Base-by-base conservation (phyloP, 2,797 vertebrate species). In the Synanceia verrucosa region DNA sequence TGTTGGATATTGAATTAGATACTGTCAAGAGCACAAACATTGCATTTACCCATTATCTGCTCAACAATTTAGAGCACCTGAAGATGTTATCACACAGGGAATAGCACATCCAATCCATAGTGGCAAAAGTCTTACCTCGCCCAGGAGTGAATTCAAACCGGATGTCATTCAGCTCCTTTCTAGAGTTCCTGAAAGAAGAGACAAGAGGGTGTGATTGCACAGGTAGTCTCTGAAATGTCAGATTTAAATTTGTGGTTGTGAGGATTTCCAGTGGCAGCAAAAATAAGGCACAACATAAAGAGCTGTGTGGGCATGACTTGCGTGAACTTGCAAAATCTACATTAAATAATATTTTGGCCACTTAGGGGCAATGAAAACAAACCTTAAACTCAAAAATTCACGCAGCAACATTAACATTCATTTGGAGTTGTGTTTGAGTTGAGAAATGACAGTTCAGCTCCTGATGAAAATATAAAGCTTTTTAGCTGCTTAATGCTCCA, bases 141-240 rank as follows among this genome's bases (percentile, higher is more conserved):
- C 97, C 98, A 66, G 97, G 97, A 89, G 96, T 98, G 93, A 99
- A 99, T 87, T 99, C 97, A 93, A 99, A 99, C 72, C 97, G 95
- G 94, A 98, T 98, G 90, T 99, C 97, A 93, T 99, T 99, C 92
- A 99, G 93, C 87, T 99, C 97, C 87, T 98, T 99, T 90, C 89
- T 97, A 81, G 96, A 96, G 93, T 99, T 99, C 93, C 97, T 99
- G 90, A 84, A 93, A 81, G 60, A 51, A 61, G 29, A 88, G 37
- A 79, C 18, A 41, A 57, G 50, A 65, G 19, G 43, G 29, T 56
- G 62, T 74, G 33, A 62, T 13, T 69, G 16, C 23, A 23, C 24
- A 28, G 73, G 50, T 9, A 69, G 41, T 16, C n/a, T 21, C 51
- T 59, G 21, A 76, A 68, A 70, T 51, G 46, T 66, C 44, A 60